Evolutionary conservation across 2,113 vertebrate species (phyloP), one percentile per base, ranked within the genome.

Genomic region (Rhagologus leucostigma): DNA sequence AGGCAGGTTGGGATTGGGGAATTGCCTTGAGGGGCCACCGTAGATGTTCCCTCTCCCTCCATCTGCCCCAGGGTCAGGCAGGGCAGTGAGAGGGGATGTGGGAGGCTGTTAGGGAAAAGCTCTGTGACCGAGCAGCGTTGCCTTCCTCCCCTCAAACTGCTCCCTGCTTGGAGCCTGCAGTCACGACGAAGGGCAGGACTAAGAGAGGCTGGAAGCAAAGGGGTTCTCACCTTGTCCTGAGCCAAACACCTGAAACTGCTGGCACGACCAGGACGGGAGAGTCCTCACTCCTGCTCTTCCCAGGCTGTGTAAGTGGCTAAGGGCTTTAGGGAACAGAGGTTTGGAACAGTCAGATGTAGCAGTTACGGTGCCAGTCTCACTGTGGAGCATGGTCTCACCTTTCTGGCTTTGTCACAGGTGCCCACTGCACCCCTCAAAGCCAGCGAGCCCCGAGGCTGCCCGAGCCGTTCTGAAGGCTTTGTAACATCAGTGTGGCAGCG

Each of bases 401-500:
- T 13, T 20, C 37, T 27, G 33, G 35, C 83, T 80, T 32, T 50
- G 64, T 16, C 71, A 10, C 79, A 16, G 16, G 3, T 13, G 39
- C 16, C 15, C 6, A 6, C n/a, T 13, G 52, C 1, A 5, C 18
- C 39, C 85, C 82, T 68, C 21, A 47, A 7, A 27, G 11, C 3
- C 63, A 27, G 22, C 0, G 2, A 50, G 26, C 42, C 12, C 41
- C 5, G 18, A 39, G 82, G 50, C 5, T 82, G 19, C 24, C 64
- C 2, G 1, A 16, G 44, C 33, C 1, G 1, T 1, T 5, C 19
- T 1, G 62, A 27, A 23, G 16, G 33, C 32, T 71, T 7, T 11
- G 1, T 4, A 1, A 7, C 42, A 20, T 3, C 55, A 0, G 0
- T 0, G 41, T 46, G 59, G 46, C 73, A 37, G 50, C 2, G 4